Base-by-base conservation (phyloP, 1,140 invertebrate genomes). In the Macrotrachela quadricornifera region DNA sequence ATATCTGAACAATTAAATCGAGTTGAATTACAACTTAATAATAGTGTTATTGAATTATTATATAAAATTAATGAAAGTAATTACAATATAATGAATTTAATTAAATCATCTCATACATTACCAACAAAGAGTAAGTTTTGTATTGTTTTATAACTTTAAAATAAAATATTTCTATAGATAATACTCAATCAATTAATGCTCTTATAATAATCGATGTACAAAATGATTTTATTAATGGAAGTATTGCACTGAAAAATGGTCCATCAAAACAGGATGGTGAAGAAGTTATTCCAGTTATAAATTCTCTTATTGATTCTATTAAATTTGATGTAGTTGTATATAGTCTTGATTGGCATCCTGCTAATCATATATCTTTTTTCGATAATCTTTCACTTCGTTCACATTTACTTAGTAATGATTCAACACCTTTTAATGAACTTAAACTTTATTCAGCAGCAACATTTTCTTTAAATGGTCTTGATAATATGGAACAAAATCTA, bases 171-270 rank as follows among this genome's bases (percentile, higher is more conserved):
- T n/a, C n/a, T 30, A 30, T 30, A 30, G 21, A 30, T 4, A 30
- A 30, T 30, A 30, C 2, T 30, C 21, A 30, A 30, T 30, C 21
- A 30, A 8, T 30, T 30, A 30, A 30, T 42, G 87, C 81, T 15
- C 80, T 95, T 62, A 71, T 96, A 36, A 78, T 95, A 54, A 83
- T 96, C 47, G 91, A 96, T 70, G 87, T 95, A 4, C 91, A 96
- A 72, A 94, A 96, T 71, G 91, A 96, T 71, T 96, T 96, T 70
- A 91, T 96, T 62, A 78, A 79, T 53, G 91, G 91, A 46, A 85
- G 85, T 13, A 75, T 96, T 49, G 81, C 91, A 60, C 82, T 96
- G 60, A 82, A 79, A 64, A 80, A 88, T 61, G 91, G 86, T 68
- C 81, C 83, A 49, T 86, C 87, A 17, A 79, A 83, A 61, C 85